These are phyloP conservation scores for Serinus canaria DNA, from an alignment of 2,113 vertebrate genomes.

Conservation along the genomic window DNA sequence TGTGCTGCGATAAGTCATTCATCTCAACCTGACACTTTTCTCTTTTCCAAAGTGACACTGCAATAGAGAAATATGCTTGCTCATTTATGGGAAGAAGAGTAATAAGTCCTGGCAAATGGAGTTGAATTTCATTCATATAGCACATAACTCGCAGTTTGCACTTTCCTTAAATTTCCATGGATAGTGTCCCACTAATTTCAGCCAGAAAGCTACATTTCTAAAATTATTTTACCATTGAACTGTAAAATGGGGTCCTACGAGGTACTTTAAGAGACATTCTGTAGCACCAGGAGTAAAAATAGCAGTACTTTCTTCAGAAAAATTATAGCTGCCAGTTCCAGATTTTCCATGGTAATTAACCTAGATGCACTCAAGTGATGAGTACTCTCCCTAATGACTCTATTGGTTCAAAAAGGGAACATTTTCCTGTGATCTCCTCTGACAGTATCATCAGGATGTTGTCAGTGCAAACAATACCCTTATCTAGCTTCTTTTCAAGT, in stretches of 20 bases:
- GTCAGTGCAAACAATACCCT: conserved; percentile 88
- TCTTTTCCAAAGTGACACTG: conserved; percentile 34
- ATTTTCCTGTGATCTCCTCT: conserved; percentile 79
- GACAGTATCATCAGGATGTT: conserved; percentile 85
- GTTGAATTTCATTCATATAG: neutral
- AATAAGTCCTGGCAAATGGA: conserved; percentile 12
- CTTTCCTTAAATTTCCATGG: conserved; percentile 4
- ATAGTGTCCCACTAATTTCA: neutral
- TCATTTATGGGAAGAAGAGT: neutral
- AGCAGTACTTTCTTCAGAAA: conserved; percentile 56
- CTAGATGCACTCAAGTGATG: conserved; percentile 73
- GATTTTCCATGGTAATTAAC: conserved; percentile 75
- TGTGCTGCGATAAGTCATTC: neutral
- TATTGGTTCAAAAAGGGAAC: conserved; percentile 71
- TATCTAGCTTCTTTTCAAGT: conserved; percentile 89
- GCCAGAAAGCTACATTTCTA: conserved; percentile 7
- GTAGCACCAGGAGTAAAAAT: conserved; percentile 55
- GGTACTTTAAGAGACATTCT: conserved; percentile 30
- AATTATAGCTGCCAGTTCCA: conserved; percentile 59
- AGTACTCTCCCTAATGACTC: conserved; percentile 78
- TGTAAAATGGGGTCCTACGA: neutral
- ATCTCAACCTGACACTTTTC: conserved; percentile 26
- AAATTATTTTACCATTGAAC: conserved; percentile 27
- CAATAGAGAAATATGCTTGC: conserved; percentile 19
- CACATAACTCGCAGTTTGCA: neutral